Percentiles rank a stretch among this genome's conserved stretches.
Conservation (phyloP, 2,797 vertebrate genomes). For the Liparis tanakae region DNA sequence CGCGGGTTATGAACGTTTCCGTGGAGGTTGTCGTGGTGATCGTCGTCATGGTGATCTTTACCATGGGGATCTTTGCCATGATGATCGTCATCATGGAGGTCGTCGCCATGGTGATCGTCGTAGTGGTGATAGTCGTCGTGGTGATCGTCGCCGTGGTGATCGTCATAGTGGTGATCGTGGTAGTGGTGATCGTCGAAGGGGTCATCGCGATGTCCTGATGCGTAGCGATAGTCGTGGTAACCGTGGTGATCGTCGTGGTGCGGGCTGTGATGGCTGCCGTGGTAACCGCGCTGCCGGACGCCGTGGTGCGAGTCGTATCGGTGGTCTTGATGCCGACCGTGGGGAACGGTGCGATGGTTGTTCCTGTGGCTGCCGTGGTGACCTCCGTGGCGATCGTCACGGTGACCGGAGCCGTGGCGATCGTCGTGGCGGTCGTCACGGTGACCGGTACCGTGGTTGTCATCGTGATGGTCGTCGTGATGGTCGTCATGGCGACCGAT, state of each 20-base stretch:
- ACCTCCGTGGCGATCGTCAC: background rate
- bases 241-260: slow-evolving; percentile 6
- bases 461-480: background rate
- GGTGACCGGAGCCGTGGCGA: slow-evolving; percentile 1
- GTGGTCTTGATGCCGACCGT: background rate
- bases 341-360: background rate
- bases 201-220: slow-evolving; percentile 6
- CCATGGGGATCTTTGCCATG: too few species aligned
- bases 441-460: slow-evolving; percentile 10
- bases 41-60: background rate
- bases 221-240: slow-evolving; percentile 10
- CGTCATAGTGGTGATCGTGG: background rate
- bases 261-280: background rate
- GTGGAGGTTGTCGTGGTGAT: slow-evolving; percentile 33
- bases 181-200: too few species aligned
- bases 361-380: slow-evolving; percentile 13
- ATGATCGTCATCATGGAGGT: too few species aligned
- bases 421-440: background rate
- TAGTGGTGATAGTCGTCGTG: too few species aligned
- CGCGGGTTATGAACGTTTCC: slow-evolving; percentile 43
- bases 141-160: too few species aligned
- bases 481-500: slow-evolving; percentile 19
- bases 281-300: too few species aligned
- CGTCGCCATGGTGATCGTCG: too few species aligned
- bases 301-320: background rate